Evolutionary conservation across 2,797 vertebrate species (phyloP), one percentile per base, ranked within the genome.

Genomic region (Todus mexicanus): DNA sequence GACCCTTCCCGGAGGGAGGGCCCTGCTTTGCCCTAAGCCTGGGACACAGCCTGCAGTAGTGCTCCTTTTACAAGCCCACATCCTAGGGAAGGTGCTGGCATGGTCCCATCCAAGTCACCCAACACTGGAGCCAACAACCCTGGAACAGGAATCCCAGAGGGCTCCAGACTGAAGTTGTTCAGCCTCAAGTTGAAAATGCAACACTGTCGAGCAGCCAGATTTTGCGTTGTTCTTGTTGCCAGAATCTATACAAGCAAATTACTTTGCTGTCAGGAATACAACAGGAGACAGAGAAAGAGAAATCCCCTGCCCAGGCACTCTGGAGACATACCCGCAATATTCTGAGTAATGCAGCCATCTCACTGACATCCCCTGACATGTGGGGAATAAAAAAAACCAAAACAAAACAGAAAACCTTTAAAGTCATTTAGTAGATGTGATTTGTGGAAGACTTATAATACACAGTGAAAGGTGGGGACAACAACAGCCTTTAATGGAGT

Each of bases 221-320:
- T 96, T 91, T 78, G 45, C 0, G 3, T 50, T 78, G 87, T 43
- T 94, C 92, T 68, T 45, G 48, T 87, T 95, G 91, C 94, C 94
- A 85, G 77, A 93, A 96, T 95, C 92, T 94, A 87, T 95, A 96
- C 79, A 93, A 92, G 86, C 75, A 93, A 94, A 94, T 95, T 96
- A 88, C 91, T 93, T 86, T 95, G 89, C 92, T 94, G 90, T 94
- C 93, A 92, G 90, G 84, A 95, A 80, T 87, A 94, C 76, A 94
- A 87, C 73, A 86, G 57, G 80, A 96, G 91, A 89, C 63, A 87
- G 89, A 79, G 77, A 70, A 38, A 88, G 69, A 96, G 91, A 94
- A 91, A 95, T 87, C 81, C 84, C 91, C 77, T 88, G 64, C 61
- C 74, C 0, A 0, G 48, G 70, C 51, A 77, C 88, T 84, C 84